These are phyloP conservation scores for Polypterus bichir DNA, from an alignment of 2,113 vertebrate species.

Conservation along the genomic window DNA sequence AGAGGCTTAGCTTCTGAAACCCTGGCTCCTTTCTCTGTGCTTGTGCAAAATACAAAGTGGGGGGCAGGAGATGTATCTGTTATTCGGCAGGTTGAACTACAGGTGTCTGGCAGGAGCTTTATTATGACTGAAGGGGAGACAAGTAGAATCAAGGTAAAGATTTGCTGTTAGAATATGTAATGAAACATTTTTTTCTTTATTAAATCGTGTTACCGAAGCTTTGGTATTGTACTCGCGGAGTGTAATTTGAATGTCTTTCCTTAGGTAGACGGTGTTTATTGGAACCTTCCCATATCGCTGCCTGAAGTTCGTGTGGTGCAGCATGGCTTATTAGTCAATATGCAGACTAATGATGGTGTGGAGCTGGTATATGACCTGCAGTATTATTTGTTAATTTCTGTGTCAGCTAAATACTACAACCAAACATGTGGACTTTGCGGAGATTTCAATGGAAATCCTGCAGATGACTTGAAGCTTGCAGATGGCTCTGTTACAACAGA, in stretches of 20 bases:
- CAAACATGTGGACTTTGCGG: conserved; percentile 26
- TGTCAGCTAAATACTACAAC: not conserved
- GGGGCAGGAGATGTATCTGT: conserved; percentile 6
- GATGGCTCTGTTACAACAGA: conserved; percentile 7
- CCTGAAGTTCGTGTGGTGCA: conserved; percentile 6
- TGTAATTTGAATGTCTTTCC: not conserved
- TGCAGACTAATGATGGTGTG: conserved; percentile 3
- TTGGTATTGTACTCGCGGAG: not conserved
- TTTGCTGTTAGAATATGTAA: no score
- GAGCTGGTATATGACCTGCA: conserved; percentile 16
- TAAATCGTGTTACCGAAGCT: no score
- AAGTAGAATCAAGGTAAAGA: conserved; percentile 29
- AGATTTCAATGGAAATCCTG: not conserved
- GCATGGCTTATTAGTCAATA: conserved; percentile 3
- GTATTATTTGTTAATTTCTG: conserved; percentile 14
- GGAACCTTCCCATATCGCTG: conserved; percentile 8
- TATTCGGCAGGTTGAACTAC: conserved; percentile 23
- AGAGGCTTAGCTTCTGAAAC: not conserved
- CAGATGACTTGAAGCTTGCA: conserved; percentile 34
- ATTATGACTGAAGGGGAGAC: conserved; percentile 18
- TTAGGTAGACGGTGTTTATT: conserved; percentile 16
- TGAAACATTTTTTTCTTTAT: no score
- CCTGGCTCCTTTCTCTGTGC: conserved; percentile 17
- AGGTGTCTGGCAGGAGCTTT: conserved; percentile 19
- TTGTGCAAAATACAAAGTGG: conserved; percentile 17